Evolutionary conservation across 2,888 invertebrate genomes (phyloP), one percentile per base, ranked within the genome.

Genomic region (Notocelia uddmanniana): DNA sequence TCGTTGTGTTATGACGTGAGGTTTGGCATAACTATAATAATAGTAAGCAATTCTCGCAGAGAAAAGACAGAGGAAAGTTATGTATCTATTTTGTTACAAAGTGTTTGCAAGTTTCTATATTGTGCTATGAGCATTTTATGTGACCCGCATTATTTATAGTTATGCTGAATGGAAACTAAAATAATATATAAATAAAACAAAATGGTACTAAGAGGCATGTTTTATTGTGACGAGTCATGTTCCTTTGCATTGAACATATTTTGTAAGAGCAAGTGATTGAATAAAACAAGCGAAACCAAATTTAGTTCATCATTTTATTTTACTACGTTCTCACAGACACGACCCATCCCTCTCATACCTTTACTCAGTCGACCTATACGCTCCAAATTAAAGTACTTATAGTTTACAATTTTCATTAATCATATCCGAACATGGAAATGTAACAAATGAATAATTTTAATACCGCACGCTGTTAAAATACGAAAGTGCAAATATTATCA

Each of bases 191-290:
- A 88, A 92, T 91, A 90, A 92, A 92, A 89, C 86, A 90, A 93
- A 94, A 93, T 93, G 93, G 94, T 94, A 93, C 92, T 93, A 94
- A 93, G 92, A 92, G 86, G 91, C 93, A 92, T 93, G 93, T 93
- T 93, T 94, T 93, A 93, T 93, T 94, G 92, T 91, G 90, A 91
- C 92, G 88, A 93, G 89, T 93, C 92, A 91, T 93, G 94, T 94
- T 94, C 94, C 94, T 94, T 94, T 94, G 94, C 94, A 93, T 92
- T 93, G 92, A 93, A 93, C 92, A 94, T 94, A 93, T 93, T 93
- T 94, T 94, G 93, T 94, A 94, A 94, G 91, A 92, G 92, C 93
- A 92, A 92, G 91, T 92, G 92, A 94, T 93, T 94, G 91, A 94
- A 94, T 94, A 94, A 94, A 94, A 94, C 92, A 90, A 93, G 92